Evolutionary conservation across 1,140 invertebrate species (phyloP).

Genomic region (Maniola jurtina): DNA sequence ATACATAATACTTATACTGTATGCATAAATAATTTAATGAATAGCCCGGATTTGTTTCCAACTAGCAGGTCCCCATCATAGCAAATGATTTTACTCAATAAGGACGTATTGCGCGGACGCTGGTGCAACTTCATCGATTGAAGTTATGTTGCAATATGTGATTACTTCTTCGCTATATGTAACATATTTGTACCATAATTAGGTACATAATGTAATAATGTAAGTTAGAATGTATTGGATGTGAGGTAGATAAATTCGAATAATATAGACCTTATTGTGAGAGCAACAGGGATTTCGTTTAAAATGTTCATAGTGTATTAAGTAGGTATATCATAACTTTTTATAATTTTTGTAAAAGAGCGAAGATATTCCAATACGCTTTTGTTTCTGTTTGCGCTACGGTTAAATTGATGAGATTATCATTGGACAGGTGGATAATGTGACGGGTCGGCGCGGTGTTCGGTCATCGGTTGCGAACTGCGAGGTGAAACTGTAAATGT

Average conservation of each 20-base stretch:
- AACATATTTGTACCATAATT: neutral
- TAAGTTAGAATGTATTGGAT: too few species aligned
- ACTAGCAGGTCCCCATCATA: neutral
- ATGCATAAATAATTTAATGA: neutral
- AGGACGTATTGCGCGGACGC: slow-evolving; percentile 11
- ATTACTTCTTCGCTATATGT: slow-evolving; percentile 5
- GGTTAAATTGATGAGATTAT: neutral
- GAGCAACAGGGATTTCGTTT: neutral
- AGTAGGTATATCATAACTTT: neutral
- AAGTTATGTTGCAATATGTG: slow-evolving; percentile 2
- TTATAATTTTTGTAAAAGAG: neutral
- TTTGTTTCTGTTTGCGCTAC: neutral
- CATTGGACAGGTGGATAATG: neutral
- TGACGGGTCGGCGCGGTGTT: slow-evolving; percentile 6
- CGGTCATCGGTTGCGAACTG: slow-evolving; percentile 31
- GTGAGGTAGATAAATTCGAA: neutral
- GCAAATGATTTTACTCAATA: slow-evolving; percentile 8
- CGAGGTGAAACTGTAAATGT: slow-evolving; percentile 60
- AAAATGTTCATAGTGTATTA: neutral
- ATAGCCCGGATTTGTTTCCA: neutral
- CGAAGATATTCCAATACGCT: too few species aligned
- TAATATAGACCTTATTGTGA: neutral
- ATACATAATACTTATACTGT: neutral
- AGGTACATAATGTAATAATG: too few species aligned
- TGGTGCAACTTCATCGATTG: slow-evolving; percentile 8